Evolutionary conservation across 2,888 invertebrate genomes (phyloP), one percentile per base, ranked within the genome.

Genomic region (Seira ritae): DNA sequence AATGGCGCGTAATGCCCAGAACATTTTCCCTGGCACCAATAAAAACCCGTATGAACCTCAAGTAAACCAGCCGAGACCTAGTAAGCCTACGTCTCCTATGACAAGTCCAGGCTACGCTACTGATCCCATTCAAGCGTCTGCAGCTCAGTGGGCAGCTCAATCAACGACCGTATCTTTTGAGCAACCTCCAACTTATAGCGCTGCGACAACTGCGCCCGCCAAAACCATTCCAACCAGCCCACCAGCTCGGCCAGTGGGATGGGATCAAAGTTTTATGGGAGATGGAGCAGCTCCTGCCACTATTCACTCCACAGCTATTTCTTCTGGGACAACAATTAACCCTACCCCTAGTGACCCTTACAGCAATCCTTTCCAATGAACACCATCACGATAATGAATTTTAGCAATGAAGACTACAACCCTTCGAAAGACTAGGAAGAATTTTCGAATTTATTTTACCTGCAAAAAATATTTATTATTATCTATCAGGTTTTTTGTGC

Each of bases 1-100:
- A 86, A 89, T 89, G 89, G 88, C 84, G 62, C 81, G 78, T 23
- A 89, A 87, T 82, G 89, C 89, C 71, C 86, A 85, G 46, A 72
- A n/a, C 46, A 31, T 78, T 31, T 80, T 65, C 76, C 76, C 66
- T 55, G 65, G 42, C 23, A 10, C 84, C 31, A 62, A 42, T 31
- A 81, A 80, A 69, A 74, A 78, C 46, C 31, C 62, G 22, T 80
- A 84, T 69, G 69, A 77, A 60, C 78, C 80, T 22, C 83, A 84
- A 55, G 73, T 83, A 12, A 66, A 77, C 46, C 55, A 55, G n/a
- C 60, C 67, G 1, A 73, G 55, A 46, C 66, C 67, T 19, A 8
- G 37, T 22, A 50, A 77, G 20, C 42, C 50, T 37, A 67, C 69
- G 23, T 55, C 68, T 24, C 75, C 66, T 1, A 15, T 68, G 17